Evolutionary conservation across 2,797 vertebrate genomes (phyloP).

Genomic region (Acrossocheilus fasciatus): DNA sequence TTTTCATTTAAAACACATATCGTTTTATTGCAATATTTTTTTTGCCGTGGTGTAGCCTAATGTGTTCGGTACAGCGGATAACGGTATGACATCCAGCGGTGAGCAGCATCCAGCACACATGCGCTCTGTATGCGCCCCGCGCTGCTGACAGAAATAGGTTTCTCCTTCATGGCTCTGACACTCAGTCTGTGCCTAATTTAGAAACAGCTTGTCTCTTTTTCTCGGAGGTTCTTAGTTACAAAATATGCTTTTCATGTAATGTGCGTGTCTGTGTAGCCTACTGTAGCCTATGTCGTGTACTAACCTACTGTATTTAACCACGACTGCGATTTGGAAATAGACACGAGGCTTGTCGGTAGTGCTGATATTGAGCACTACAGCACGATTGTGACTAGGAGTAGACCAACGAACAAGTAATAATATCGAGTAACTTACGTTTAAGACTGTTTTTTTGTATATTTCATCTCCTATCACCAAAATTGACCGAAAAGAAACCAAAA

Average conservation of each 20-base stretch:
- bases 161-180: conserved; percentile 59
- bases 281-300: too few species aligned
- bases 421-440: neutral
- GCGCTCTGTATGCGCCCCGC: conserved; percentile 46
- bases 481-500: neutral
- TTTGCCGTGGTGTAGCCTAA: neutral
- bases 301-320: neutral
- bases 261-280: neutral
- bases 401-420: neutral
- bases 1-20: neutral
- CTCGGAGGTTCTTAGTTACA: too few species aligned
- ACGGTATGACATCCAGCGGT: conserved; percentile 36
- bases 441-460: neutral
- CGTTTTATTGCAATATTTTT: neutral
- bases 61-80: conserved; percentile 10
- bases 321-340: neutral
- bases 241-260: neutral
- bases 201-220: neutral
- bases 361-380: neutral
- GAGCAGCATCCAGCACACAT: conserved; percentile 42
- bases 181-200: neutral
- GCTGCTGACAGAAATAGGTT: conserved; percentile 56
- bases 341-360: neutral
- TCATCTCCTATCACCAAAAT: neutral
- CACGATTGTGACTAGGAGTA: neutral